Conservation (phyloP, 1,140 invertebrate genomes). For the Lepidotrigona ventralis region DNA sequence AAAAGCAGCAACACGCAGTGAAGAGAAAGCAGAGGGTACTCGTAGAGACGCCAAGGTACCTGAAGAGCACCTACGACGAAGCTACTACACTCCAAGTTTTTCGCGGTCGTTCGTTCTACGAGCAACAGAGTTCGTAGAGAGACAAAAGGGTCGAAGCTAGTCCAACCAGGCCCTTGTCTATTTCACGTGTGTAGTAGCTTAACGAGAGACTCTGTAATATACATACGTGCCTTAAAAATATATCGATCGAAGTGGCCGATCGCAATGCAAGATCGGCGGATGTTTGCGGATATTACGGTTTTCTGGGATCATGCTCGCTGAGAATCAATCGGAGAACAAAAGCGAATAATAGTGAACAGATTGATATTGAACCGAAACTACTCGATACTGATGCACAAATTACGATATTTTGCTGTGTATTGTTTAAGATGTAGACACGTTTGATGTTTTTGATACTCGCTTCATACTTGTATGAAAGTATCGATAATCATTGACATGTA, state of each 20-base stretch:
- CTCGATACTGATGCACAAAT: too few species aligned
- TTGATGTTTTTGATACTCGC: too few species aligned
- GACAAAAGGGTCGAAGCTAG: conserved; percentile 54
- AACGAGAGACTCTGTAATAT: conserved; percentile 55
- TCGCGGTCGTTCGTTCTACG: conserved; percentile 10
- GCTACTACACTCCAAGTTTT: conserved; percentile 39
- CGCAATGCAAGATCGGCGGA: not conserved
- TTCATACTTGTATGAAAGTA: too few species aligned
- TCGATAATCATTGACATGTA: too few species aligned
- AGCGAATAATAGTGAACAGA: not conserved
- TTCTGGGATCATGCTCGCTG: not conserved
- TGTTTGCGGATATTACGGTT: not conserved
- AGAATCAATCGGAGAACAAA: not conserved
- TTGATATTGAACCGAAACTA: too few species aligned
- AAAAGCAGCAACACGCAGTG: conserved; percentile 80
- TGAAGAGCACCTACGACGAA: conserved; percentile 51
- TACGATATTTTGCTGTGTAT: too few species aligned
- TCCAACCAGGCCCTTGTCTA: conserved; percentile 43
- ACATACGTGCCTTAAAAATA: conserved; percentile 58
- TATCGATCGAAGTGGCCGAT: not conserved
- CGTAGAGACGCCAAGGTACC: conserved; percentile 52
- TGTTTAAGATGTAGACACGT: too few species aligned
- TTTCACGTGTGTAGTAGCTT: conserved; percentile 51
- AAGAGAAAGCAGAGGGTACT: conserved; percentile 59
- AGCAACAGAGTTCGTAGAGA: conserved; percentile 4